Evolutionary conservation across 2,113 vertebrate species (phyloP), one percentile per base, ranked within the genome.

Genomic region (Epinephelus moara): DNA sequence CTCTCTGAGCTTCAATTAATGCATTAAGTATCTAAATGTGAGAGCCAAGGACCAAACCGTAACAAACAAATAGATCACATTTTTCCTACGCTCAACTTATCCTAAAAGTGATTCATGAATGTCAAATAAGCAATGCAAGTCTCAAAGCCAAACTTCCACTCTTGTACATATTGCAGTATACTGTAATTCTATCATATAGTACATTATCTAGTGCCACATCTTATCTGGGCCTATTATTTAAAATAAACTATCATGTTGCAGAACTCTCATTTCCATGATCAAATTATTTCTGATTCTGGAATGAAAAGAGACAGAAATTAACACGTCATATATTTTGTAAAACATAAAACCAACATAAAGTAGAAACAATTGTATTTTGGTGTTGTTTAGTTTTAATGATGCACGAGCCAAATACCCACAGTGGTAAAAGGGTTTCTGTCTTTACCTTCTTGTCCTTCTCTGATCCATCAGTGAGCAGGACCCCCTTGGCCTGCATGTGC

Each of bases 371-470:
- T 60, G 23, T 13, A 63, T 40, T 75, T 53, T 14, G 45, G 45
- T 55, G 30, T 66, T 52, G 8, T 25, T 52, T 25, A 21, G 8
- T 50, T 50, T 25, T 15, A 40, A 64, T 2, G 12, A 30, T 30
- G 9, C 11, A 8, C 0, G n/a, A 52, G 53, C 17, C 30, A 67
- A 6, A 66, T 62, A 50, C 9, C 30, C 25, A 45, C 3, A 7
- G 3, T 47, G 40, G 33, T 66, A 2, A 30, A 13, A 27, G 49
- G 6, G 47, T 60, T 62, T 4, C 2, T n/a, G 53, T 1, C 3
- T 70, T 86, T 70, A 98, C 98, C 97, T 99, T 99, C 90, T 99
- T 99, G 94, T 99, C 97, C 90, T 99, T 99, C 94, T 99, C 98
- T 0, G 98, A 99, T 62, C 98, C 98, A 0, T 99, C 98, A 0